These are phyloP conservation scores for Nixonia krombeini DNA, from an alignment of 1,140 invertebrate species.

Conservation along the genomic window DNA sequence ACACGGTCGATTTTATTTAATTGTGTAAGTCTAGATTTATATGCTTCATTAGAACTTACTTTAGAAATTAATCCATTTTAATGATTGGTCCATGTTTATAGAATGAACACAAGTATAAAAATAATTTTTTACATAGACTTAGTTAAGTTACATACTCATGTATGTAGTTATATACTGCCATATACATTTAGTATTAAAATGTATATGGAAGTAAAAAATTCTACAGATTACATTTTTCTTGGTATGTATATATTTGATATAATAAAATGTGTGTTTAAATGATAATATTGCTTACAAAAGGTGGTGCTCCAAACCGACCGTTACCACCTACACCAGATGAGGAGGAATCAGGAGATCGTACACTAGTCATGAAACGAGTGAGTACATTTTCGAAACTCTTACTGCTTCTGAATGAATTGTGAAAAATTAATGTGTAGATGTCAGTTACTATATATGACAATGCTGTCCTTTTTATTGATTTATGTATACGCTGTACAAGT, in stretches of 20 bases:
- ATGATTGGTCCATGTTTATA: no score
- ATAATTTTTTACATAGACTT: no score
- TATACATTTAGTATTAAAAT: no score
- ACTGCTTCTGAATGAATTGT: constrained; percentile 30
- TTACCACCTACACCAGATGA: constrained; percentile 94
- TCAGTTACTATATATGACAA: constrained; percentile 21
- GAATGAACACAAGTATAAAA: no score
- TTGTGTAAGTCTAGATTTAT: no score
- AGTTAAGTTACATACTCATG: no score
- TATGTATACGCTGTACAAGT: constrained; percentile 4
- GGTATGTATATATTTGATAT: neutral
- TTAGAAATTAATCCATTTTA: no score
- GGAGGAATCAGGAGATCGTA: constrained; percentile 88
- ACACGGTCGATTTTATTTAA: no score
- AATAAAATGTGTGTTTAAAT: constrained; percentile 3
- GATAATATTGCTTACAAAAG: constrained; percentile 47
- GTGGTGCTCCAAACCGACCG: constrained; percentile 89
- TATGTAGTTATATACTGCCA: neutral
- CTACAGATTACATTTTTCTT: constrained; percentile 19
- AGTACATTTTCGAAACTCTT: constrained; percentile 56
- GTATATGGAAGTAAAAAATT: no score
- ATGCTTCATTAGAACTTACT: no score
- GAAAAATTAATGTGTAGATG: constrained; percentile 32
- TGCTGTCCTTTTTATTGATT: constrained; percentile 19
- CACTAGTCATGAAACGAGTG: constrained; percentile 91